Percentiles rank a stretch among this genome's conserved stretches.
Conservation (phyloP, 2,888 invertebrate genomes). For the Troides helena region DNA sequence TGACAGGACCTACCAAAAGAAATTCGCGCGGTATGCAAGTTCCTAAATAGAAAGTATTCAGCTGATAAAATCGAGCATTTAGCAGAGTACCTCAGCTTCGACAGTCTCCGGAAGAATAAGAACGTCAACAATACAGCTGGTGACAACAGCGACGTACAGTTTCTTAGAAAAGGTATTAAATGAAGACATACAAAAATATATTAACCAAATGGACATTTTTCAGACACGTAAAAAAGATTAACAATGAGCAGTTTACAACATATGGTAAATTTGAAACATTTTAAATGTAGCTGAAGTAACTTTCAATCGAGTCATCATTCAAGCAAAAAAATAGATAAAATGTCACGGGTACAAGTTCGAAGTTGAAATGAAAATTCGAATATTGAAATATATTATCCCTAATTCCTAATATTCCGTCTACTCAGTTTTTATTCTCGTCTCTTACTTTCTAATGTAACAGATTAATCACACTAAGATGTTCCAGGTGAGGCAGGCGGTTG, state of each 20-base stretch:
- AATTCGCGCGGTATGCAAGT: constrained; percentile 71
- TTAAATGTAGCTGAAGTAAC: too few relatives aligned
- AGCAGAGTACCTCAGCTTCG: constrained; percentile 79
- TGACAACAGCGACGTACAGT: constrained; percentile 54
- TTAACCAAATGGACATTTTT: neutral
- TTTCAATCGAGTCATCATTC: too few relatives aligned
- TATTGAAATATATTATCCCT: too few relatives aligned
- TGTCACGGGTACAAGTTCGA: too few relatives aligned
- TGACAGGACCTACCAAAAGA: constrained; percentile 72
- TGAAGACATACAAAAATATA: neutral
- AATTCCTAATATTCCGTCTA: too few relatives aligned
- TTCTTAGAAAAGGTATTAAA: constrained; percentile 66
- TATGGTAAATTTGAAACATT: too few relatives aligned
- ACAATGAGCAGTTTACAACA: too few relatives aligned
- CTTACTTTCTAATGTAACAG: too few relatives aligned
- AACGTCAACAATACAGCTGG: constrained; percentile 74
- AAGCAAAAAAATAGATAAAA: too few relatives aligned
- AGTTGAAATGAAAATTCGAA: too few relatives aligned
- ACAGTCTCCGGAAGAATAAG: constrained; percentile 79
- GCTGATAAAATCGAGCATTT: constrained; percentile 67
- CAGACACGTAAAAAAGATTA: neutral
- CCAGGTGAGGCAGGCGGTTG: constrained; percentile 69
- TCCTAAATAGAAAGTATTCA: constrained; percentile 67
- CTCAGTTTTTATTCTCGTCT: too few relatives aligned
- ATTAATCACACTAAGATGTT: constrained; percentile 18